Base-by-base conservation (phyloP, 2,888 invertebrate species). In the Nebria brevicollis region DNA sequence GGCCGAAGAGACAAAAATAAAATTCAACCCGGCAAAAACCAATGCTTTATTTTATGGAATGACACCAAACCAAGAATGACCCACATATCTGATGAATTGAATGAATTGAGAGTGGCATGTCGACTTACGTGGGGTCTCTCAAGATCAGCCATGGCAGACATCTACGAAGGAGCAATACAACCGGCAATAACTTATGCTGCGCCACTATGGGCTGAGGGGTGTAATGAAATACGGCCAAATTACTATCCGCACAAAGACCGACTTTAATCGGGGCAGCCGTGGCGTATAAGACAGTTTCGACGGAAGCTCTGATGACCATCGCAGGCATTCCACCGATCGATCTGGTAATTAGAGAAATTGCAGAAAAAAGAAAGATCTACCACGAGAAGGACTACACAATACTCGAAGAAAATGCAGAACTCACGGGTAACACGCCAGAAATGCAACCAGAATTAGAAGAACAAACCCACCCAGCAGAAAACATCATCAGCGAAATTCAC, bases 121-220 rank as follows among this genome's bases (percentile, higher is more conserved):
- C 43, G 43, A 8, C 43, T 43, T 8, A 82, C 77, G 3, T 82
- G 74, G 75, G 81, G 81, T 3, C 72, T 82, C 1, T 70, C 70
- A 7, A 34, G 77, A 2, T 15, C 15, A 2, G 70, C 77, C 4
- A 72, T 78, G 73, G 68, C 66, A 8, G 13, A 34, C 42, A 81
- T 82, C n/a, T 82, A 82, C 42, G 72, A 54, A 25, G 81, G 77
- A 2, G 82, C 82, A 10, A 77, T 81, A 5, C 78, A 82, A 34
- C 81, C 81, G 25, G 75, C 70, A 11, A 73, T 82, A 68, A 41
- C 78, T 0, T 82, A 82, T 43, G 78, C 76, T 11, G 78, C 79
- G 7, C 72, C 83, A 10, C 34, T 82, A 13, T 83, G 79, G 82
- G 82, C 66, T 10, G 43, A 5, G 43, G 43, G 43, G 5, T 42